phyloP scores from a whole-genome alignment of 1,140 invertebrate species.

The Tribolium castaneum region DNA sequence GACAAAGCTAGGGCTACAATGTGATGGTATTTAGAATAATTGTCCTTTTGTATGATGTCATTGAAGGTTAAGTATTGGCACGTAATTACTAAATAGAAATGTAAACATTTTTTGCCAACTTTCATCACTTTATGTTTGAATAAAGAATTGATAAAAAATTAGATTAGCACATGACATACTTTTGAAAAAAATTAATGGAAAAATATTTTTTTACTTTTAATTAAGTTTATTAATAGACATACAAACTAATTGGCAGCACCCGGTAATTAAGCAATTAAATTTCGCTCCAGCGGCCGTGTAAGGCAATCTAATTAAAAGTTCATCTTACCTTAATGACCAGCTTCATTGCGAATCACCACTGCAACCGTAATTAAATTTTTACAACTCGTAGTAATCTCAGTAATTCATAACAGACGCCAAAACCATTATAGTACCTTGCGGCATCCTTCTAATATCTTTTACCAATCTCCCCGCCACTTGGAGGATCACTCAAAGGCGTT shows the following conservation, averaged over 20 bases:
- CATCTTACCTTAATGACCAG: constrained; percentile 1
- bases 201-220: not conserved
- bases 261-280: not conserved
- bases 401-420: constrained; percentile 26
- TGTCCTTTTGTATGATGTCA: constrained; percentile 5
- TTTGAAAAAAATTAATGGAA: too few relatives aligned
- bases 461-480: constrained; percentile 31
- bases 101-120: constrained; percentile 2
- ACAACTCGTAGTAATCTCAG: not conserved
- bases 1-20: too few relatives aligned
- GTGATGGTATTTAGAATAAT: constrained; percentile 9
- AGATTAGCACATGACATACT: not conserved
- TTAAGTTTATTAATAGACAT: not conserved
- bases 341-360: not conserved
- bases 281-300: not conserved
- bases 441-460: constrained; percentile 41
- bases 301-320: not conserved
- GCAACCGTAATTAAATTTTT: not conserved
- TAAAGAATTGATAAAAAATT: not conserved
- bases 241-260: too few relatives aligned
- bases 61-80: constrained; percentile 2
- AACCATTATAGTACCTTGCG: constrained; percentile 4
- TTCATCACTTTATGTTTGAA: constrained; percentile 39
- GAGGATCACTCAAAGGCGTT: not conserved
- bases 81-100: constrained; percentile 29